Base-by-base conservation (phyloP, 2,797 vertebrate species). In the Sebastes elongatus region DNA sequence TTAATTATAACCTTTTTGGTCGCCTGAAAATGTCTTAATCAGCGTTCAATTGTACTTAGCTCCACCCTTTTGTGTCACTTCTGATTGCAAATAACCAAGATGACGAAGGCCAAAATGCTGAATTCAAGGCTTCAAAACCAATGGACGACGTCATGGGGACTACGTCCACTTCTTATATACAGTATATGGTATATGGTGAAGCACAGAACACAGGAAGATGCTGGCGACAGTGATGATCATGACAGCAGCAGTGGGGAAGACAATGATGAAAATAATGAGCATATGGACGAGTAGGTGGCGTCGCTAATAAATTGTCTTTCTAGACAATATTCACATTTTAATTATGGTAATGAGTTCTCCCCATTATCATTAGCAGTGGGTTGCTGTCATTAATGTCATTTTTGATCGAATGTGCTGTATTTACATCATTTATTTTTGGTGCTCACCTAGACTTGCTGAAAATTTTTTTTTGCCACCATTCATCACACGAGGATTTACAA, bases 281-380 rank as follows among this genome's bases (percentile, higher is more conserved):
- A 46, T 62, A 60, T 66, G 53, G 55, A 71, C 13, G 55, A 59
- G 55, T 35, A 73, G 62, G 30, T 46, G 77, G 27, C 53, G 42
- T n/a, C 38, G 59, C 57, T 76, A 80, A 89, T 84, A 81, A 86
- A 78, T 55, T 38, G 30, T 14, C 57, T 71, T 87, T 67, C 10
- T 30, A 11, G 72, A 79, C 77, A 82, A 83, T 87, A 73, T 76
- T 87, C 74, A 32, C 22, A 73, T 81, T 86, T 85, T 81, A 81
- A 86, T 89, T 79, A 87, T 78, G 76, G 11, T 83, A 78, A 88
- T 91, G 76, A 85, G 57, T 79, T 70, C 82, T 74, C 64, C 11
- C 59, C 70, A 85, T 88, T 80, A 91, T 88, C 74, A 87, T 81
- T 83, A 88, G 66, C 86, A 71, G 73, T 56, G 60, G 78, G 65